phyloP scores from a whole-genome alignment of 2,888 invertebrate genomes.

The Lepetodrilus schrolli region DNA sequence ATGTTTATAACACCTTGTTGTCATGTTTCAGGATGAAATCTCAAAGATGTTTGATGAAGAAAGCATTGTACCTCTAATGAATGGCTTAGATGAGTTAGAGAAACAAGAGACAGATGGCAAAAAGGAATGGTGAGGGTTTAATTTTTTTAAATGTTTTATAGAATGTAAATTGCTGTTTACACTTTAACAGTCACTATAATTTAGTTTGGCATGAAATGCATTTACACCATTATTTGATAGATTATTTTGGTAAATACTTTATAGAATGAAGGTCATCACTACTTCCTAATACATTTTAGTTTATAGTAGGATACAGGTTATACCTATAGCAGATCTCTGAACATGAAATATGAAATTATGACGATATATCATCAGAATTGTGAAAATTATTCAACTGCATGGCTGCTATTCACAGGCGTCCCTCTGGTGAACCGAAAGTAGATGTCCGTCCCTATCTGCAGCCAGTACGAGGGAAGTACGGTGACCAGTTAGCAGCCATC shows the following conservation, averaged over 20 bases:
- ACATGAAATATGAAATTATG: no score
- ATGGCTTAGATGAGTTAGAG: constrained; percentile 28
- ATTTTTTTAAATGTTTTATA: no score
- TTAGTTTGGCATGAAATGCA: no score
- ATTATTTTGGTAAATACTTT: no score
- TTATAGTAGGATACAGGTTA: no score
- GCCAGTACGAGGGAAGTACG: constrained; percentile 32
- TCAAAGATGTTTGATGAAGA: constrained; percentile 39
- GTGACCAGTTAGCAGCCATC: constrained; percentile 33
- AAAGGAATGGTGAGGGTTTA: no score
- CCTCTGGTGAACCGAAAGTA: constrained; percentile 34
- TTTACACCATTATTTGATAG: no score
- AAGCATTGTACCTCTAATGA: constrained; percentile 29
- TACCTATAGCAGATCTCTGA: no score
- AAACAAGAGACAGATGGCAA: neutral
- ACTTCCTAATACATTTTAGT: no score
- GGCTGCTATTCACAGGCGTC: constrained; percentile 36
- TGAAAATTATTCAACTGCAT: neutral
- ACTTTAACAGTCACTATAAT: neutral
- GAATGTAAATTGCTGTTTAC: neutral
- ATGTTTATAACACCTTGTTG: no score
- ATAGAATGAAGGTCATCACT: no score
- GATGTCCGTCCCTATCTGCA: constrained; percentile 38
- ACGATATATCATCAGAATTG: no score
- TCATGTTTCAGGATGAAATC: constrained; percentile 37